phyloP scores from a whole-genome alignment of 53 echinoderm and acorn worm genomes.

The Antedon mediterranea region DNA sequence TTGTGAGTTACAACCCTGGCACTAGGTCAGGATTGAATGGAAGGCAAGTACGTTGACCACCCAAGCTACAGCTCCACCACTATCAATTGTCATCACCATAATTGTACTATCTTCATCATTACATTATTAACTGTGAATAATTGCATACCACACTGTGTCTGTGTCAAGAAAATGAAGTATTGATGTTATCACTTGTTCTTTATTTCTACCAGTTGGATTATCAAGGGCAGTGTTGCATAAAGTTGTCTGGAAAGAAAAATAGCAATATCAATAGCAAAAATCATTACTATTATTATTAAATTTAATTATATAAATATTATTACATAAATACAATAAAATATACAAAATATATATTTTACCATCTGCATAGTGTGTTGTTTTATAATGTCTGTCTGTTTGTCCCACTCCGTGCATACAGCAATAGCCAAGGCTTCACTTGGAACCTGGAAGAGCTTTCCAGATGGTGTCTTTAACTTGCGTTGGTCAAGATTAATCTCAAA shows the following conservation, averaged over 20 bases:
- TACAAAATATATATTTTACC: slow-evolving; percentile 27
- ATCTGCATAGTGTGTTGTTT: slow-evolving; percentile 87
- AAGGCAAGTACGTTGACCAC: no score
- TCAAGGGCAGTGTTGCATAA: slow-evolving; percentile 75
- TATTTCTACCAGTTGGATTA: slow-evolving; percentile 64
- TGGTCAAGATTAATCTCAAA: slow-evolving; percentile 90
- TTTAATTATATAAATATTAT: neutral
- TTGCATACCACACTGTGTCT: slow-evolving; percentile 85
- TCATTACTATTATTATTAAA: no score
- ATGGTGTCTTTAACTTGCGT: slow-evolving; percentile 64
- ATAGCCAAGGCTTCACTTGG: slow-evolving; percentile 79
- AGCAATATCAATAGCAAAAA: no score
- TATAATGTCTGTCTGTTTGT: slow-evolving; percentile 53
- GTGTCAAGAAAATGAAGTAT: slow-evolving; percentile 87
- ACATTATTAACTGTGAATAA: neutral
- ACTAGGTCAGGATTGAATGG: no score
- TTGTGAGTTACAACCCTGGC: no score
- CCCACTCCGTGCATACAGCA: slow-evolving; percentile 91
- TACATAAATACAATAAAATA: neutral
- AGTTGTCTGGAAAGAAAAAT: slow-evolving; percentile 43
- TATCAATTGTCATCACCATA: neutral
- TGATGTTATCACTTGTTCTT: slow-evolving; percentile 42
- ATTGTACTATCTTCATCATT: neutral
- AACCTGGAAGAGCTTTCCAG: slow-evolving; percentile 50
- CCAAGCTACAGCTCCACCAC: neutral